These are phyloP conservation scores for Cyclura pinguis DNA, from an alignment of 2,797 vertebrate genomes.

Conservation along the genomic window DNA sequence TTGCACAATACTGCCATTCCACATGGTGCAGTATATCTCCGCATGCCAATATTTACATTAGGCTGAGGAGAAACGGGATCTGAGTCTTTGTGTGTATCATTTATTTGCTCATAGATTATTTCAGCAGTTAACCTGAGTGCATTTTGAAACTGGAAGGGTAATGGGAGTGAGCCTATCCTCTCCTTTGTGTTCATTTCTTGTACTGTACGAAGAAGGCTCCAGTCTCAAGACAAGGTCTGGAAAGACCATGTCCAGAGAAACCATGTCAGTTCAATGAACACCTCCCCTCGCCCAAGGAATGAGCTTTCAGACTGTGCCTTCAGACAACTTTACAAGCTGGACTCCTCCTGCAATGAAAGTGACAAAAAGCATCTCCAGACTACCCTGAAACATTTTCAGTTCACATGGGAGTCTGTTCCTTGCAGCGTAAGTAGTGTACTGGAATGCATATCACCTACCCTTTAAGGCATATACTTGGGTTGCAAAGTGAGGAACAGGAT, in stretches of 20 bases:
- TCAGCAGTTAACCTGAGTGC: not conserved
- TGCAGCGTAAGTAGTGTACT: not conserved
- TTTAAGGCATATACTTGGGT: not conserved
- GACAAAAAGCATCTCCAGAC: not conserved
- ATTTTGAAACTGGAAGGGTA: not conserved
- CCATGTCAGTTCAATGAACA: not conserved
- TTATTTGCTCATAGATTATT: not conserved
- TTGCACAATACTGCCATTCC: no score
- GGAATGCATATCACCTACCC: not conserved
- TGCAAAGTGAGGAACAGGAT: not conserved
- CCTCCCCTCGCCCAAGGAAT: not conserved
- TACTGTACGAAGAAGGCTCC: not conserved
- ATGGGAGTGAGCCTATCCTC: not conserved
- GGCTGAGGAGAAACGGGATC: no score
- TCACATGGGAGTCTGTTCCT: not conserved
- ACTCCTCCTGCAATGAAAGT: not conserved
- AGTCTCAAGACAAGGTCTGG: not conserved
- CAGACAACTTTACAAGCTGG: not conserved
- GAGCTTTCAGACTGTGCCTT: not conserved
- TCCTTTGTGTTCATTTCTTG: not conserved
- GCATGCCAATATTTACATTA: no score
- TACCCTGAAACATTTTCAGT: not conserved
- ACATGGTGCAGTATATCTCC: no score
- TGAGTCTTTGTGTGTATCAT: no score
- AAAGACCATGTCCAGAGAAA: not conserved